Percentiles rank a stretch among this genome's conserved stretches.
Evolutionary conservation across 2,888 invertebrate species (phyloP).

Genomic region (Tanytarsus gracilentus): DNA sequence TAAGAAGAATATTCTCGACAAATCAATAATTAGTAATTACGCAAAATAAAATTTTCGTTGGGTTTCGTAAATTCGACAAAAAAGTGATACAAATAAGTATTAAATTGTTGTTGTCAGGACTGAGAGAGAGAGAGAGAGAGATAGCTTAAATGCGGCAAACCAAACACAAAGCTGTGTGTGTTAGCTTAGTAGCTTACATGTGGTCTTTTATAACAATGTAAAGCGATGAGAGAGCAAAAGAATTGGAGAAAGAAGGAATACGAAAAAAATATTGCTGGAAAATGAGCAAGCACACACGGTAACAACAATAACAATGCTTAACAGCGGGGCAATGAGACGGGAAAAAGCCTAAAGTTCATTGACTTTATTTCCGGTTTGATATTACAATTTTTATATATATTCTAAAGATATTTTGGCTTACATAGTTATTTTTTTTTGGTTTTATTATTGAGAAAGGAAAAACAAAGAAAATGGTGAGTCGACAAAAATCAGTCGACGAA

Average conservation of each 20-base stretch:
- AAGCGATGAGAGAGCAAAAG: not conserved
- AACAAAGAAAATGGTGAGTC: too few relatives aligned
- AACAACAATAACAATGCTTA: slow-evolving; percentile 11
- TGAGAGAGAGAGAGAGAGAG: too few relatives aligned
- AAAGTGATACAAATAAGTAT: too few relatives aligned
- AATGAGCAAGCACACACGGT: slow-evolving; percentile 7
- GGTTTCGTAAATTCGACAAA: too few relatives aligned
- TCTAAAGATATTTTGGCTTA: not conserved
- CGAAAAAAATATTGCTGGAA: slow-evolving; percentile 5
- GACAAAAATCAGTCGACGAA: not conserved
- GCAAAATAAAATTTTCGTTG: too few relatives aligned
- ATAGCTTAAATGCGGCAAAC: too few relatives aligned
- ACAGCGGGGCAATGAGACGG: slow-evolving; percentile 22
- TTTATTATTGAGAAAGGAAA: not conserved
- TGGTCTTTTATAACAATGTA: not conserved
- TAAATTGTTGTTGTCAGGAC: too few relatives aligned
- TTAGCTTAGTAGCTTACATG: too few relatives aligned
- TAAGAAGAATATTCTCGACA: too few relatives aligned
- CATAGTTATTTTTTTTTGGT: slow-evolving; percentile 9
- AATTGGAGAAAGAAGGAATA: slow-evolving; percentile 3
- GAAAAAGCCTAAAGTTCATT: slow-evolving; percentile 29
- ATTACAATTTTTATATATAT: slow-evolving; percentile 20
- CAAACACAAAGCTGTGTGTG: too few relatives aligned
- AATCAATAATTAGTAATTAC: too few relatives aligned
- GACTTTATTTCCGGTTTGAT: slow-evolving; percentile 29